Conservation (phyloP, 2,888 invertebrate species). For the Orchesellides sinensis region DNA sequence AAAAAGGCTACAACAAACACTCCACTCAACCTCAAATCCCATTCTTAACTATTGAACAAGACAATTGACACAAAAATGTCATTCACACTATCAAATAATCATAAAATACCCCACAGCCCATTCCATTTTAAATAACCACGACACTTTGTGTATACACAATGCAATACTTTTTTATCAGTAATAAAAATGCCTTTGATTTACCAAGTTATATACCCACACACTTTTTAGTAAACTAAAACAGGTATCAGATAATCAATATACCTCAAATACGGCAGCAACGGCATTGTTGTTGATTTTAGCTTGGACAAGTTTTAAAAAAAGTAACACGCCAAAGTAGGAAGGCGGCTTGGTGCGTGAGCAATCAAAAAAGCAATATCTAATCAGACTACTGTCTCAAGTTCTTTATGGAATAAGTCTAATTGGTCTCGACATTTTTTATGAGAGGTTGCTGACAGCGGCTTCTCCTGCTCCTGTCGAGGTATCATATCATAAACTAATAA, state of each 20-base stretch:
- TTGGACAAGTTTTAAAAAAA: too few relatives aligned
- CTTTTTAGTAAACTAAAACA: too few relatives aligned
- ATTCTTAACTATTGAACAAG: too few relatives aligned
- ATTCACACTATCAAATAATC: slow-evolving; percentile 39
- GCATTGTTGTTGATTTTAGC: too few relatives aligned
- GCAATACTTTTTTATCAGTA: background rate
- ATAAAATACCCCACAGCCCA: slow-evolving; percentile 35
- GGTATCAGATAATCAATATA: too few relatives aligned
- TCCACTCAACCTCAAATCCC: slow-evolving; percentile 28
- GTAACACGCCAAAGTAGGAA: background rate
- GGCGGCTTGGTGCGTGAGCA: slow-evolving; percentile 14
- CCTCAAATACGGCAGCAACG: too few relatives aligned
- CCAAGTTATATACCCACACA: too few relatives aligned
- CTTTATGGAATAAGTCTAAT: slow-evolving; percentile 68
- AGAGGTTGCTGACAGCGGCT: slow-evolving; percentile 63
- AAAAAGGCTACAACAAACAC: background rate
- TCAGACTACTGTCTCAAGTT: slow-evolving; percentile 68
- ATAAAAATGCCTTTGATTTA: too few relatives aligned
- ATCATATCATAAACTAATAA: slow-evolving; percentile 68
- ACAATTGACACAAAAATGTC: slow-evolving; percentile 56
- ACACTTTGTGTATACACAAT: too few relatives aligned
- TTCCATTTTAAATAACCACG: background rate
- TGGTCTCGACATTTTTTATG: slow-evolving; percentile 68
- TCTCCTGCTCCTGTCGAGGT: slow-evolving; percentile 56
- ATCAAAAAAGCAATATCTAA: slow-evolving; percentile 45